Evolutionary conservation across 2,797 vertebrate genomes (phyloP).

Genomic region (Semotilus atromaculatus): DNA sequence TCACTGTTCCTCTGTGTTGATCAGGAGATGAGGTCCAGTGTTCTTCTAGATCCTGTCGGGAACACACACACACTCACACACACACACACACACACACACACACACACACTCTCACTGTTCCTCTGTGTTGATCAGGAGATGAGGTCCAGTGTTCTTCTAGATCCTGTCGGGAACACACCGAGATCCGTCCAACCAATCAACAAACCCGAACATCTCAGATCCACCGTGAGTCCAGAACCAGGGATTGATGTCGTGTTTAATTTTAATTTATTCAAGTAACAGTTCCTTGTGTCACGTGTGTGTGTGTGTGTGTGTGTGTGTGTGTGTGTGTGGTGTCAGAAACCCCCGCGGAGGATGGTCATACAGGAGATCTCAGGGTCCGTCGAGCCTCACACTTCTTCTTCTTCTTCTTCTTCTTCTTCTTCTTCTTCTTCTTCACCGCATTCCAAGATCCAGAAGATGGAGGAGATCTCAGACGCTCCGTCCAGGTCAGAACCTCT

Average conservation of each 20-base stretch:
- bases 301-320: not conserved
- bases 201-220: slow-evolving; percentile 81
- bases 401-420: slow-evolving; percentile 60
- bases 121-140: slow-evolving; percentile 38
- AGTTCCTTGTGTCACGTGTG: not conserved
- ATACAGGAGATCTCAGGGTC: slow-evolving; percentile 80
- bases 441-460: slow-evolving; percentile 89
- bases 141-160: slow-evolving; percentile 40
- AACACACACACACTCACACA: no score
- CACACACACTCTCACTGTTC: no score
- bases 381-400: slow-evolving; percentile 6
- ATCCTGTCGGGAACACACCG: slow-evolving; percentile 60
- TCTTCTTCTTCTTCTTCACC: slow-evolving; percentile 72
- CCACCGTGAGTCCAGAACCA: slow-evolving; percentile 81
- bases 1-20: no score
- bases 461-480: slow-evolving; percentile 81
- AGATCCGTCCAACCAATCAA: slow-evolving; percentile 81
- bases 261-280: not conserved
- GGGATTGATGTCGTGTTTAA: not conserved
- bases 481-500: slow-evolving; percentile 62
- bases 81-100: no score
- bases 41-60: no score
- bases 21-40: no score
- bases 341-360: slow-evolving; percentile 84
- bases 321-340: slow-evolving; percentile 72